phyloP scores from a whole-genome alignment of 2,797 vertebrate species.

The Xiphorhynchus erythropygius region DNA sequence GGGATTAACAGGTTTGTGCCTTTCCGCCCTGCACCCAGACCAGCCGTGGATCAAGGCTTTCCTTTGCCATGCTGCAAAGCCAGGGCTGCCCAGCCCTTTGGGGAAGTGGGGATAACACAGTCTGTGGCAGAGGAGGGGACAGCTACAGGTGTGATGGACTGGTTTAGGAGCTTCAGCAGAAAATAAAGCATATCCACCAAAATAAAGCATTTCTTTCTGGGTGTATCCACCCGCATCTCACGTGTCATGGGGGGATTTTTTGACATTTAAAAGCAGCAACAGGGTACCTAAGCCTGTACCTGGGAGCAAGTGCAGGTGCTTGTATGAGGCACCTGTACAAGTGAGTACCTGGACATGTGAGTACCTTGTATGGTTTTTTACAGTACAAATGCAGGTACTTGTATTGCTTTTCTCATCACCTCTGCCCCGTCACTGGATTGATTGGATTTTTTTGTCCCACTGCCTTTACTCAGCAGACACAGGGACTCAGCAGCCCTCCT shows the following conservation, averaged over 20 bases:
- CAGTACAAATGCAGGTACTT: not conserved
- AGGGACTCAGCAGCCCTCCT: not conserved
- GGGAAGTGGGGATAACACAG: accelerated
- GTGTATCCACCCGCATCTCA: accelerated
- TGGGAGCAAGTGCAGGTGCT: not conserved
- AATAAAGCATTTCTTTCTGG: not conserved
- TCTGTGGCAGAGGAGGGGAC: not conserved
- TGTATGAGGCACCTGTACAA: not conserved
- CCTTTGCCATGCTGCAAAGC: not conserved
- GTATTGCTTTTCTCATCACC: not conserved
- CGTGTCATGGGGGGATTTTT: accelerated
- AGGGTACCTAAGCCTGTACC: not conserved
- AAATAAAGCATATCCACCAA: not conserved
- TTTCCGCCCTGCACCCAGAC: not conserved
- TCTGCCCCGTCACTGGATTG: not conserved
- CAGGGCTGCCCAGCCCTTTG: not conserved
- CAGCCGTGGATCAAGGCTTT: not conserved
- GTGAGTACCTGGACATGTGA: not conserved
- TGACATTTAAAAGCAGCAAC: not conserved
- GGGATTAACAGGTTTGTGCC: not conserved
- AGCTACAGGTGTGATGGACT: accelerated
- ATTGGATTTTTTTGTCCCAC: not conserved
- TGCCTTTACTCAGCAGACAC: not conserved
- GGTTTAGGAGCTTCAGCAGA: not conserved
- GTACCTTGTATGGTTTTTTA: not conserved